Evolutionary conservation across 2,113 vertebrate species (phyloP).

Genomic region (Sclerurus mexicanus): DNA sequence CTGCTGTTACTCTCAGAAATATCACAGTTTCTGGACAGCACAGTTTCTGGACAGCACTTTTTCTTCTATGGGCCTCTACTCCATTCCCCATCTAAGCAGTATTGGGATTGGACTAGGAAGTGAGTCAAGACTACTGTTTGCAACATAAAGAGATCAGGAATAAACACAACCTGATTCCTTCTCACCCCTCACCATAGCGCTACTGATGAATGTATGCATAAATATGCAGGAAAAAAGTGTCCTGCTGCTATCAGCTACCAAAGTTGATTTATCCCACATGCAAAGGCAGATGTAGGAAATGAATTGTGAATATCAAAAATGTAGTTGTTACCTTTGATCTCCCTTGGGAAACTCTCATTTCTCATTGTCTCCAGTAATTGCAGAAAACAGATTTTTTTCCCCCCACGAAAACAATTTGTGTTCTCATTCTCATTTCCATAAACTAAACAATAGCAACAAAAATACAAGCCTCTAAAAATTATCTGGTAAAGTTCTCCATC

Average conservation of each 20-base stretch:
- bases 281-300: background rate
- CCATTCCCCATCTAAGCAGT: background rate
- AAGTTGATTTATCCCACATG: background rate
- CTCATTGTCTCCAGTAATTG: background rate
- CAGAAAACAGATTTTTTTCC: background rate
- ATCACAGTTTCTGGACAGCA: background rate
- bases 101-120: background rate
- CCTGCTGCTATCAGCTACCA: background rate
- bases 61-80: background rate
- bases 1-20: background rate
- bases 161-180: background rate
- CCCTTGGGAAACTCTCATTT: background rate
- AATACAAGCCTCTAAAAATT: background rate
- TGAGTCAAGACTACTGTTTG: background rate
- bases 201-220: background rate
- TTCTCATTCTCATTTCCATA: background rate
- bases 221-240: background rate
- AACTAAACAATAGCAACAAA: background rate
- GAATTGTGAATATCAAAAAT: background rate
- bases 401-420: background rate
- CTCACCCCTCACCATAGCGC: background rate
- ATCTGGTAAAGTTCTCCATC: background rate
- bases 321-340: background rate
- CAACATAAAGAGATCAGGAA: background rate
- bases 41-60: background rate